Percentiles rank a stretch among this genome's conserved stretches.
Evolutionary conservation across 2,797 vertebrate genomes (phyloP).

Genomic region (Hydrolagus colliei): DNA sequence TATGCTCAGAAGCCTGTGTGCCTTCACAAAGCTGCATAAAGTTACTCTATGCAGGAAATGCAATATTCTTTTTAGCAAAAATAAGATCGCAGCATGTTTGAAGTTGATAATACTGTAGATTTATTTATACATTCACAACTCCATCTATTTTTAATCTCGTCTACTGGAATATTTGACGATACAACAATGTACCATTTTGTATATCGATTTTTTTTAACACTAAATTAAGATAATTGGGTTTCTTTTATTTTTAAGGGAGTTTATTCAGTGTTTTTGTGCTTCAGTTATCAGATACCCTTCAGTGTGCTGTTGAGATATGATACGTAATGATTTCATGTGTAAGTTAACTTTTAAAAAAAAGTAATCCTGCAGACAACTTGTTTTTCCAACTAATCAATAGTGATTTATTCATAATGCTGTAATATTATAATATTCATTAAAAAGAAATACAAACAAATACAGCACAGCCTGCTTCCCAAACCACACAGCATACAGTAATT

Average conservation of each 20-base stretch:
- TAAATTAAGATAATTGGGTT: background rate
- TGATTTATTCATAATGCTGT: background rate
- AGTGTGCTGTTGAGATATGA: too few species aligned
- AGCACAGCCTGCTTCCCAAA: background rate
- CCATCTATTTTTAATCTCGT: background rate
- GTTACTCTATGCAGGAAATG: background rate
- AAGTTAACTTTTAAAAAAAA: too few species aligned
- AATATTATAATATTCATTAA: too few species aligned
- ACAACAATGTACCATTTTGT: too few species aligned
- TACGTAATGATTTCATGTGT: too few species aligned
- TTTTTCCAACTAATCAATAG: background rate
- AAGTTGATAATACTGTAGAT: background rate
- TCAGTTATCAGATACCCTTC: too few species aligned
- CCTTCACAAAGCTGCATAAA: conserved; percentile 22
- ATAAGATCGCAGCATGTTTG: background rate
- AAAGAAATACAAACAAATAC: background rate
- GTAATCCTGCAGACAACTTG: background rate
- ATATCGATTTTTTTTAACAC: background rate
- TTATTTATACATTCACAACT: conserved; percentile 22
- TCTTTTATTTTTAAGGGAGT: background rate
- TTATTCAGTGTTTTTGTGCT: too few species aligned
- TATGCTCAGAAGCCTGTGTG: background rate
- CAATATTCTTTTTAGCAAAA: background rate
- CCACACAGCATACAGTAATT: background rate
- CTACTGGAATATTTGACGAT: too few species aligned